Conservation (phyloP, 2,113 vertebrate species). For the Cranoglanis bouderius region DNA sequence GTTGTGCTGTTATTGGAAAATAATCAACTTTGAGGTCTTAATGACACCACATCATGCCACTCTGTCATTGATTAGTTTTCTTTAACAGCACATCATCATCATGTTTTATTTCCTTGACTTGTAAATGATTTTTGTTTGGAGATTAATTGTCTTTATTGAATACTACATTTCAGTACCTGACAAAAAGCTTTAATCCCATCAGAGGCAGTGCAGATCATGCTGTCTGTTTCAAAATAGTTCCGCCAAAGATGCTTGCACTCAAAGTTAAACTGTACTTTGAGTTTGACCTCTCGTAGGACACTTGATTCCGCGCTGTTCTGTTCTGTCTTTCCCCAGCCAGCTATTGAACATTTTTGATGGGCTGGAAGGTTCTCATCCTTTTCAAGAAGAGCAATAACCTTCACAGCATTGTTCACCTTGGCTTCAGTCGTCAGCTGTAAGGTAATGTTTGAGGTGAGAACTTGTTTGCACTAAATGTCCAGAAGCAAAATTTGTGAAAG, state of each 20-base stretch:
- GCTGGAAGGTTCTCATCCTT: slow-evolving; percentile 5
- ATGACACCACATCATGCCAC: no score
- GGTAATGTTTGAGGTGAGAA: background rate
- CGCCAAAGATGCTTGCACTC: slow-evolving; percentile 37
- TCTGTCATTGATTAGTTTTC: background rate
- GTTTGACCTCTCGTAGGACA: slow-evolving; percentile 41
- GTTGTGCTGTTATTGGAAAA: background rate
- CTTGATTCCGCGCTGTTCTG: background rate
- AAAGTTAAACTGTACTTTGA: slow-evolving; percentile 13
- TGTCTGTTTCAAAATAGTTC: background rate
- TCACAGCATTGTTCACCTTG: slow-evolving; percentile 29
- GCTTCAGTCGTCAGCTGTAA: slow-evolving; percentile 49
- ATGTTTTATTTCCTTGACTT: background rate
- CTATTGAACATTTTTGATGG: slow-evolving; percentile 28
- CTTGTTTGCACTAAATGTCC: background rate
- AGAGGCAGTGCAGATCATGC: slow-evolving; percentile 47
- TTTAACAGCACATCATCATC: background rate
- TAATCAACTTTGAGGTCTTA: background rate
- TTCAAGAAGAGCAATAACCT: slow-evolving; percentile 20
- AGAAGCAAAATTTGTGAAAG: background rate
- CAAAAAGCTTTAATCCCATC: slow-evolving; percentile 41
- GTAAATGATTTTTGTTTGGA: background rate
- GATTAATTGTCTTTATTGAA: background rate
- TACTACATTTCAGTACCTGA: slow-evolving; percentile 37
- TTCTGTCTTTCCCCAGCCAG: slow-evolving; percentile 44